A percentile compares a stretch with the other conserved stretches of the same genome.
phyloP scores from a whole-genome alignment of 1,140 invertebrate species.

The Aphaenogaster floridana region DNA sequence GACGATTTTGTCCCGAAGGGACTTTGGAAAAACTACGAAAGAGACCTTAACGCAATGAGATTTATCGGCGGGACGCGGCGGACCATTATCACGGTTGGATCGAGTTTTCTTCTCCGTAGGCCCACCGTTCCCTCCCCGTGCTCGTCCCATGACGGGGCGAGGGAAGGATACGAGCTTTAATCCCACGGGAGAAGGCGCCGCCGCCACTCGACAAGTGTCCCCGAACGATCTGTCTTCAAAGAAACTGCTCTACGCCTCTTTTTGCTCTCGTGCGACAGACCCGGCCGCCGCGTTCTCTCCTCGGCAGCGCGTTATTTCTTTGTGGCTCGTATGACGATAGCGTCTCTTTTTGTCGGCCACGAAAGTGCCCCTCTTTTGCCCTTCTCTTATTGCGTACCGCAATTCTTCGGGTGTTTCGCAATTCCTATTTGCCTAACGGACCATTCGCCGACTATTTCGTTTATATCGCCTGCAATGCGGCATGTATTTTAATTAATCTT shows the following conservation, averaged over 20 bases:
- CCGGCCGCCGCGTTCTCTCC: constrained; percentile 31
- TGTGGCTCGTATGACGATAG: constrained; percentile 32
- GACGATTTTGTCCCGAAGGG: constrained; percentile 23
- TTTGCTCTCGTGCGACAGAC: constrained; percentile 54
- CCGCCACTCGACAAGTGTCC: constrained; percentile 73
- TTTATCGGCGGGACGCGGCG: constrained; percentile 72
- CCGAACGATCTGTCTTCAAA: constrained; percentile 76
- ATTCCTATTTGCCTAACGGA: neutral
- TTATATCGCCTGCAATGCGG: neutral
- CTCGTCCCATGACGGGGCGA: constrained; percentile 53
- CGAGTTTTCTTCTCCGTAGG: constrained; percentile 66
- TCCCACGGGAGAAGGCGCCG: constrained; percentile 72
- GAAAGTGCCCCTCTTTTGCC: constrained; percentile 9
- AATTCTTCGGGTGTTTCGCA: constrained; percentile 58
- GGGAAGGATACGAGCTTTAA: constrained; percentile 64
- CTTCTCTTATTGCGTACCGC: constrained; percentile 5
- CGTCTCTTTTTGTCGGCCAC: constrained; percentile 30
- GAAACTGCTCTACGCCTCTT: constrained; percentile 70
- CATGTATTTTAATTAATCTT: constrained; percentile 1
- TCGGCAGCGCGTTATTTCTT: constrained; percentile 46
- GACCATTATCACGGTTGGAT: constrained; percentile 70
- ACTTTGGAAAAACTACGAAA: constrained; percentile 19
- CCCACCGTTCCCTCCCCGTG: constrained; percentile 29
- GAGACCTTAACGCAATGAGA: constrained; percentile 70
- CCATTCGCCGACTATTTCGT: neutral